Conservation (phyloP, 2,888 invertebrate species). For the Lordiphosa fenestrarum region DNA sequence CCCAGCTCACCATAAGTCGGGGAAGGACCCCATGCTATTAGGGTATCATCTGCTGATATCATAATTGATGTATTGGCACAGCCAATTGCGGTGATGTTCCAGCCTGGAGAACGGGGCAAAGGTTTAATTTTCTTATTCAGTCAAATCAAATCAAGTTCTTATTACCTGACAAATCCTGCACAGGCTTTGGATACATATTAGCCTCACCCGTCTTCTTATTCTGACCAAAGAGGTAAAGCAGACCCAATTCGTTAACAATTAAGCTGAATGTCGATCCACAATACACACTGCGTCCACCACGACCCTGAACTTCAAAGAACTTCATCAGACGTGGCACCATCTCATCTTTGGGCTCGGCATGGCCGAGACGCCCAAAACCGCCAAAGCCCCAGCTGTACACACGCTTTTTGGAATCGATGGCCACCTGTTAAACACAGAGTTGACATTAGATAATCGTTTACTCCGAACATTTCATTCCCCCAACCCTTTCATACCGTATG, state of each 20-base stretch:
- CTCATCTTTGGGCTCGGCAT: conserved; percentile 96
- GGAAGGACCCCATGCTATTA: conserved; percentile 96
- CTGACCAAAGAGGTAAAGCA: conserved; percentile 91
- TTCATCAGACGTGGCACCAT: conserved; percentile 92
- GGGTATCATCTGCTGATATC: conserved; percentile 93
- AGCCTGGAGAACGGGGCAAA: no score
- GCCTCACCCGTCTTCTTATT: conserved; percentile 96
- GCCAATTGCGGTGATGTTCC: conserved; percentile 92
- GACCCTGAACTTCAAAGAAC: conserved; percentile 91
- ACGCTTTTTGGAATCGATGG: conserved; percentile 92
- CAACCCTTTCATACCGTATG: conserved; percentile 86
- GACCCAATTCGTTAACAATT: conserved; percentile 89
- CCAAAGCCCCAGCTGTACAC: conserved; percentile 98
- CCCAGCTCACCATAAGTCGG: conserved; percentile 97
- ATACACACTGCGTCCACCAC: conserved; percentile 89
- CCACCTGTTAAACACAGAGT: conserved; percentile 82
- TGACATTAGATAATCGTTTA: background rate
- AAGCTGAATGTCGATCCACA: conserved; percentile 94
- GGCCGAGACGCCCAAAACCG: conserved; percentile 95
- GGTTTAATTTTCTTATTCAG: no score
- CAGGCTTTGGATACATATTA: conserved; percentile 97
- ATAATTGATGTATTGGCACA: conserved; percentile 92
- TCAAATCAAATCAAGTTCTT: conserved; percentile 20
- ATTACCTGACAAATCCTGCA: conserved; percentile 91
- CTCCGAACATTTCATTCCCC: background rate